These are phyloP conservation scores for Phoxinus phoxinus DNA, from an alignment of 2,113 vertebrate genomes.

Conservation along the genomic window DNA sequence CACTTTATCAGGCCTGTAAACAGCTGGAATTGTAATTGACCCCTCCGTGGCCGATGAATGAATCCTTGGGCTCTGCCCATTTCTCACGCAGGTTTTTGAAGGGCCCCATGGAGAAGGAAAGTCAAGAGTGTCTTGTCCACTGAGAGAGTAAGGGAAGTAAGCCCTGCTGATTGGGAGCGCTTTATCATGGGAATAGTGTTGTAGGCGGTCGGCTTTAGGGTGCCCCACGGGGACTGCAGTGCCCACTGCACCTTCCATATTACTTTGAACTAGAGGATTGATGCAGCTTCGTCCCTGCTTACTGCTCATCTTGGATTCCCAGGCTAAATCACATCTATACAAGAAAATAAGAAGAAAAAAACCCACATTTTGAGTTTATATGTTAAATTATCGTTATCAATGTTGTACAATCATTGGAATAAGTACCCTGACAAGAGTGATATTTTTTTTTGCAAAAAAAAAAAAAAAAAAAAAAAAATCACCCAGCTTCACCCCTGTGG, in stretches of 20 bases:
- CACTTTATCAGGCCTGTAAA: constrained; percentile 71
- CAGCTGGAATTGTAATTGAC: constrained; percentile 62
- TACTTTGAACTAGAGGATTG: constrained; percentile 73
- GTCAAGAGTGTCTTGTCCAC: constrained; percentile 65
- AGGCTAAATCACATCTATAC: constrained; percentile 60
- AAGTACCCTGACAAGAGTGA: not conserved
- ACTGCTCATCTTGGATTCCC: constrained; percentile 77
- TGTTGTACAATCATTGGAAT: not conserved
- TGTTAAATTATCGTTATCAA: not conserved
- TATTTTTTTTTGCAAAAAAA: not conserved
- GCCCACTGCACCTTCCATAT: constrained; percentile 70
- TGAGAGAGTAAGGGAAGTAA: constrained; percentile 80
- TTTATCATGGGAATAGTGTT: constrained; percentile 65
- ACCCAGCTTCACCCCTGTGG: constrained; percentile 3
- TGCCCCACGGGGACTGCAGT: constrained; percentile 53
- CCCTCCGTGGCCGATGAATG: constrained; percentile 68
- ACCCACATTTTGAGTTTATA: not conserved
- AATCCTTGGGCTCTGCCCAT: constrained; percentile 63
- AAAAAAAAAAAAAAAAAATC: no score
- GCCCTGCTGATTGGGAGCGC: constrained; percentile 76
- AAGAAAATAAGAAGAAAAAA: constrained; percentile 3
- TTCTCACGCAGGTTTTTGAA: constrained; percentile 58
- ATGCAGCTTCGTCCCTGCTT: constrained; percentile 70
- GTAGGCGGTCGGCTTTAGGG: constrained; percentile 65
- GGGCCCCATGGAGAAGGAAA: constrained; percentile 72